Evolutionary conservation across 2,797 vertebrate genomes (phyloP), one percentile per base, ranked within the genome.

Genomic region (Sebastes vulpes): DNA sequence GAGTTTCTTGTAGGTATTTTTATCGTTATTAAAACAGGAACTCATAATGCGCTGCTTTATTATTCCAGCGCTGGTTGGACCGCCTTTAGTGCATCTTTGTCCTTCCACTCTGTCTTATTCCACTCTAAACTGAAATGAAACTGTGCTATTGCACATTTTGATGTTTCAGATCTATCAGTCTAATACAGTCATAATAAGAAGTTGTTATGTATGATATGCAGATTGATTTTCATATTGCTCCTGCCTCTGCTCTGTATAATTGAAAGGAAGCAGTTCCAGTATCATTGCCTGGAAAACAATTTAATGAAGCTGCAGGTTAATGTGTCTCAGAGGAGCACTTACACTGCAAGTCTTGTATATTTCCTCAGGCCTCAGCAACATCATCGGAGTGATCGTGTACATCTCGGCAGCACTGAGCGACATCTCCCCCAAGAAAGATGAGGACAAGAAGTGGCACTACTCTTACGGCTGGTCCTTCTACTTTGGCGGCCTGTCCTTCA

Each of bases 391-490:
- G 84, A 98, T 98, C 52, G 98, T 98, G 38, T 98, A 98, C 95
- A 98, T 98, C 95, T 98, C 98, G 0, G 97, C 98, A 26, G 98
- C 97, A 3, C 94, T 98, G 18, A 98, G 97, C 16, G 98, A 98
- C 92, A 98, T 98, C 60, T 97, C 97, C 16, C 97, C 97, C 3
- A 97, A 97, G 90, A 97, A 97, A 60, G 97, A 98, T 1, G 97
- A 98, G 87, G 97, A 98, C 77, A 98, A 97, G 93, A 98, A 98
- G 86, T 97, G 95, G 96, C 97, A 98, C 90, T 98, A 98, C 92
- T 98, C 97, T 0, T 98, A 98, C 20, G 98, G 98, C 89, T 98
- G 98, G 98, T 98, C 97, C 72, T 98, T 98, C 94, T 98, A 98
- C 94, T 98, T 98, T 6, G 98, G 97, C 1, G 98, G 97, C 53